phyloP scores from a whole-genome alignment of 1,140 invertebrate species.

The Drosophila pectinifera region DNA sequence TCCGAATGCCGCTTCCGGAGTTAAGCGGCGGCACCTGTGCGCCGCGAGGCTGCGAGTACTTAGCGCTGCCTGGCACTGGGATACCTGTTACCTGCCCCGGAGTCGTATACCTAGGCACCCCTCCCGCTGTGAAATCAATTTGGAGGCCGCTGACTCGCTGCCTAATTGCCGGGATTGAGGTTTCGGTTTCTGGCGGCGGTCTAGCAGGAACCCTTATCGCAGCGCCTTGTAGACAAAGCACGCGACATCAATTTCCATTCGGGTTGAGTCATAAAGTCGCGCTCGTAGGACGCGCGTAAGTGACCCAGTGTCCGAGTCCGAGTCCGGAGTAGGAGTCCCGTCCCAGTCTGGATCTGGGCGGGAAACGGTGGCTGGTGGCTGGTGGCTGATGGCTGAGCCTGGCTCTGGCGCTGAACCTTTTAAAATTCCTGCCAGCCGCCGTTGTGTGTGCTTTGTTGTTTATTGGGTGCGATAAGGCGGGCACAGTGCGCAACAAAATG shows the following conservation, averaged over 20 bases:
- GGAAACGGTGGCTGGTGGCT: conserved; percentile 7
- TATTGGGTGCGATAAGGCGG: conserved; percentile 77
- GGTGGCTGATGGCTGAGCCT: conserved; percentile 8
- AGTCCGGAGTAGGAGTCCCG: conserved; percentile 4
- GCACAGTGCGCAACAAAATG: conserved; percentile 61
- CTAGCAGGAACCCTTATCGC: conserved; percentile 61
- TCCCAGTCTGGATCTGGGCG: conserved; percentile 11
- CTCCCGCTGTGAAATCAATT: conserved; percentile 83
- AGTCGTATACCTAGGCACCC: not conserved
- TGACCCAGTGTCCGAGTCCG: conserved; percentile 67
- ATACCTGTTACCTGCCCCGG: conserved; percentile 30
- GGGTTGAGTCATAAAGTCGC: conserved; percentile 78
- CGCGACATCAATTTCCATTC: conserved; percentile 78
- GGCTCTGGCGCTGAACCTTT: conserved; percentile 73
- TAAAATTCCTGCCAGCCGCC: conserved; percentile 81
- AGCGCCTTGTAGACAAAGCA: conserved; percentile 67
- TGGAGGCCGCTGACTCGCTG: conserved; percentile 63
- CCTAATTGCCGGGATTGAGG: conserved; percentile 67
- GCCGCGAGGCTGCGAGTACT: conserved; percentile 36
- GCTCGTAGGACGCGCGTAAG: conserved; percentile 66
- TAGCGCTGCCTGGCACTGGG: conserved; percentile 24
- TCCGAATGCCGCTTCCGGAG: conserved; percentile 83
- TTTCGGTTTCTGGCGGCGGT: conserved; percentile 21
- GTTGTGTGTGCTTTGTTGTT: conserved; percentile 75
- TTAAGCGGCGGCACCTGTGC: conserved; percentile 61